Evolutionary conservation across 2,113 vertebrate species (phyloP), one percentile per base, ranked within the genome.

Genomic region (Sakesphorus luctuosus): DNA sequence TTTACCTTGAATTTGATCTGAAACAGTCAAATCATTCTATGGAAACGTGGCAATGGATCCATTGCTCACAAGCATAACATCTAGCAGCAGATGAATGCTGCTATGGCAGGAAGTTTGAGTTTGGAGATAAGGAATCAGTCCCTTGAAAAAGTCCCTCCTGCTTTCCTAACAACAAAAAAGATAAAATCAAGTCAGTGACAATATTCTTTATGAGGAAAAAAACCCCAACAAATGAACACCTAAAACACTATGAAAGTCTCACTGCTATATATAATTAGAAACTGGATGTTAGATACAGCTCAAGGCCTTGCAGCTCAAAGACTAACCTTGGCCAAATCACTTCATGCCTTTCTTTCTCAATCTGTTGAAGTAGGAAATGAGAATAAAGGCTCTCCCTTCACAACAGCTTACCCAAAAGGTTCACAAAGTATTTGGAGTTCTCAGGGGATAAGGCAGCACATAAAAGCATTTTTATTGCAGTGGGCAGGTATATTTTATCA

Each of bases 391-490:
- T 56, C 31, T 63, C 28, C 46, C 14, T 87, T 87, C 44, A 53
- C 61, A 87, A 59, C 1, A 84, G 20, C 26, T 74, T 12, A 47
- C 33, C 61, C 66, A 89, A 93, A 81, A 85, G 46, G 35, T 79
- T 83, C 88, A 71, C n/a, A 56, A 65, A 81, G 58, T 3, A 38
- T 56, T 89, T 84, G 53, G n/a, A 65, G 66, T 56, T 67, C 56
- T 65, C 40, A 29, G 18, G 40, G 66, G 40, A 49, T 17, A 84
- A 92, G 28, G 24, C 73, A 91, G 58, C 47, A 82, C 50, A 66
- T 56, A 91, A 80, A 97, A 79, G 33, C 20, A 84, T 84, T 95
- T 94, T 95, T 43, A 75, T 90, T 92, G 52, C 78, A 79, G 72
- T 0, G 11, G 83, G 56, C 67, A 87, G 53, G 63, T 74, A 20